These are phyloP conservation scores for Tetrax tetrax DNA, from an alignment of 2,113 vertebrate genomes.

Conservation along the genomic window DNA sequence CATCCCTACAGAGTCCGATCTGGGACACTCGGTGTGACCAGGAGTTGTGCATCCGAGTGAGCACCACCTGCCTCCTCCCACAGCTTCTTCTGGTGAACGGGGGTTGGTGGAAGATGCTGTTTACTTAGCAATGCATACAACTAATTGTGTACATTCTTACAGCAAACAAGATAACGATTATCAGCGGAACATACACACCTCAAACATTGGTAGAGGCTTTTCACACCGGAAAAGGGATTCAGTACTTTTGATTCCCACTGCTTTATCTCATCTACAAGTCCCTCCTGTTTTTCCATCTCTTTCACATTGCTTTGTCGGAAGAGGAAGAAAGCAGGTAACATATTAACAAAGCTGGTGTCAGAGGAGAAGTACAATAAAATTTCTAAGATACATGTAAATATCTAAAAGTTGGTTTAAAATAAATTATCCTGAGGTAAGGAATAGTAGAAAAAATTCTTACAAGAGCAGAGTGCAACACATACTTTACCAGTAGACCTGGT, in stretches of 20 bases:
- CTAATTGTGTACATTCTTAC: not conserved
- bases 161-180: not conserved
- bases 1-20: not conserved
- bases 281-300: not conserved
- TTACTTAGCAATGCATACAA: not conserved
- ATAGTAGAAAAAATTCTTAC: not conserved
- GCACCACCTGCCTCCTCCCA: not conserved
- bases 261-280: not conserved
- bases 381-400: not conserved
- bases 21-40: not conserved
- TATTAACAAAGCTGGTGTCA: not conserved
- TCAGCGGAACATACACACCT: not conserved
- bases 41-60: not conserved
- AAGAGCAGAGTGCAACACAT: not conserved
- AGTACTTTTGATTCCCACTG: not conserved
- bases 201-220: not conserved
- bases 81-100: fast-evolving
- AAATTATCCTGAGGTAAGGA: not conserved
- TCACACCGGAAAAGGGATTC: not conserved
- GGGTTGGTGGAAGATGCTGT: not conserved
- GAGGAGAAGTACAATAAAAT: not conserved
- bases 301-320: not conserved
- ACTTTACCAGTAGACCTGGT: not conserved
- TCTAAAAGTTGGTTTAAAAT: not conserved
- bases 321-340: not conserved